A percentile compares a stretch with the other conserved stretches of the same genome.
Evolutionary conservation across 2,113 vertebrate genomes (phyloP).

Genomic region (Peromyscus maniculatus): DNA sequence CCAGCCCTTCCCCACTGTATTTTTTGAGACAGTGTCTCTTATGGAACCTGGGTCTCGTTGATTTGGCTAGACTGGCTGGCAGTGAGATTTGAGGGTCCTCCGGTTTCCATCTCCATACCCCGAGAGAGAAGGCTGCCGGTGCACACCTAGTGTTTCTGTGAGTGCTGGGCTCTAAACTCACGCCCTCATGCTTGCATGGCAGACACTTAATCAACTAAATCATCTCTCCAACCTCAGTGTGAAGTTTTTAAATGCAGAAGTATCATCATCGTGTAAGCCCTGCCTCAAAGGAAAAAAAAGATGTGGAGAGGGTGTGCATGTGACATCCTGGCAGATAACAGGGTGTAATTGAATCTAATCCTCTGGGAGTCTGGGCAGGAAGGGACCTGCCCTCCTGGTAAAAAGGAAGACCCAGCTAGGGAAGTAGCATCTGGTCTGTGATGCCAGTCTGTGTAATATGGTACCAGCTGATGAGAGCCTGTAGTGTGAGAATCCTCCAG

Average conservation of each 20-base stretch:
- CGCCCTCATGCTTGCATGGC: neutral
- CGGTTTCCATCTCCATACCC: neutral
- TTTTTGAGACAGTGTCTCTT: neutral
- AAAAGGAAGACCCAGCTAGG: neutral
- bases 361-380: neutral
- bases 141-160: neutral
- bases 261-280: rapidly evolving
- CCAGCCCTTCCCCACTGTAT: neutral
- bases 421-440: neutral
- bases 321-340: neutral
- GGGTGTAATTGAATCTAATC: neutral
- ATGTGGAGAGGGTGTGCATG: neutral
- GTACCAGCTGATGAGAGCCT: neutral
- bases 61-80: neutral
- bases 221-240: neutral
- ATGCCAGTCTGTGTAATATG: neutral
- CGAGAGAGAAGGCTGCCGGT: neutral
- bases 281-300: neutral
- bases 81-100: neutral
- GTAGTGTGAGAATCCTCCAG: neutral
- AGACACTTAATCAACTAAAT: neutral
- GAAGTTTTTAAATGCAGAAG: neutral
- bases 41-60: neutral
- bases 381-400: neutral
- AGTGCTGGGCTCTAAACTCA: neutral